phyloP scores from a whole-genome alignment of 2,888 invertebrate genomes.

The Pyrgus malvae region DNA sequence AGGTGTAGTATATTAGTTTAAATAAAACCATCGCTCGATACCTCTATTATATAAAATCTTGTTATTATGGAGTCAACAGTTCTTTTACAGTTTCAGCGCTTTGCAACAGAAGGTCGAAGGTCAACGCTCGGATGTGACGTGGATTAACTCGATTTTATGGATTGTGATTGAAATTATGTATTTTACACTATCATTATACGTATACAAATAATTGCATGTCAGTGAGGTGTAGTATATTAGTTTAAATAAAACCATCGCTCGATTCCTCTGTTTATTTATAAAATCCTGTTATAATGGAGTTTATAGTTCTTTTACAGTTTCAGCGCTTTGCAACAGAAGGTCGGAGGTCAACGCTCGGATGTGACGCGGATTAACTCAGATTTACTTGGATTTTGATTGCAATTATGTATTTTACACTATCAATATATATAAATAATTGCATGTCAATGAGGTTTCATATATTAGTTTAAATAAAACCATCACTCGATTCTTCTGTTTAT shows the following conservation, averaged over 20 bases:
- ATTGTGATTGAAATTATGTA: neutral
- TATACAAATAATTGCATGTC: neutral
- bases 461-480: too few species aligned
- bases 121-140: slow-evolving; percentile 37
- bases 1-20: too few species aligned
- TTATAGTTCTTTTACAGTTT: slow-evolving; percentile 2
- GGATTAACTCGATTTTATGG: neutral
- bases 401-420: neutral
- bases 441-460: too few species aligned
- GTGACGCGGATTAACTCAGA: slow-evolving; percentile 17
- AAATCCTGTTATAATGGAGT: too few species aligned
- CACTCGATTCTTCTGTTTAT: too few species aligned
- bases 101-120: slow-evolving; percentile 43
- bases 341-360: slow-evolving; percentile 41
- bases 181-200: neutral
- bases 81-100: slow-evolving; percentile 1
- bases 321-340: slow-evolving; percentile 37
- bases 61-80: too few species aligned
- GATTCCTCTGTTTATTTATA: too few species aligned
- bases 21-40: too few species aligned
- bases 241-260: too few species aligned
- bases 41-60: too few species aligned
- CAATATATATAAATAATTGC: neutral
- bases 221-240: too few species aligned
- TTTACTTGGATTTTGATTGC: neutral